Base-by-base conservation (phyloP, 2,113 vertebrate species). In the Catharus fuscescens region DNA sequence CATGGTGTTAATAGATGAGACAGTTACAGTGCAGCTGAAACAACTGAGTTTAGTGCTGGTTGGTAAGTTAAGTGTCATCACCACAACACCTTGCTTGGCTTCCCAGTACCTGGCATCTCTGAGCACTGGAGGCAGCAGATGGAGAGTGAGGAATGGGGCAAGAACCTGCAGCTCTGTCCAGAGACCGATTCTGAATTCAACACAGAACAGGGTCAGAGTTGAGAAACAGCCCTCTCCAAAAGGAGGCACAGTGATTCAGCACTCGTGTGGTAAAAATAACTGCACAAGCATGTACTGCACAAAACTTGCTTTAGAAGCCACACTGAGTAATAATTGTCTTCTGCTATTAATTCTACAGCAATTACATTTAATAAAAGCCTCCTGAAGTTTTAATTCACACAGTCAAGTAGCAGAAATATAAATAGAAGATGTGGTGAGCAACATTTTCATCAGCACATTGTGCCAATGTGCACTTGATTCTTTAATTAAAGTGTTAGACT, bases 171-270 rank as follows among this genome's bases (percentile, higher is more conserved):
- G 54, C 54, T 92, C 74, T 96, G 79, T 96, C 91, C 90, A 76
- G 62, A 72, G 92, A 81, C n/a, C 1, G 73, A 40, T 80, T 95
- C 96, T 96, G 95, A 86, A 97, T 96, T 90, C 83, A 97, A 97
- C 53, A 97, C 23, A 91, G 52, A 97, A 95, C 14, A 84, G 74
- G 12, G 77, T 62, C 74, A 94, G 67, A 52, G 20, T 50, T 86
- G 88, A 83, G 83, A 83, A 92, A 74, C 60, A 92, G 56, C 56
- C 64, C 86, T 83, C 88, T 78, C 61, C 71, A 79, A 92, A 92
- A 62, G 3, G 16, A 94, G 69, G 57, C 64, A 80, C 0, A 0
- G 69, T 90, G 88, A 97, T 88, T 94, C 82, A 91, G 80, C 88
- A 86, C 34, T 61, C 5, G 8, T 15, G 53, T 8, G 53, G 74